These are phyloP conservation scores for Bombycilla garrulus DNA, from an alignment of 2,113 vertebrate genomes.

Conservation along the genomic window DNA sequence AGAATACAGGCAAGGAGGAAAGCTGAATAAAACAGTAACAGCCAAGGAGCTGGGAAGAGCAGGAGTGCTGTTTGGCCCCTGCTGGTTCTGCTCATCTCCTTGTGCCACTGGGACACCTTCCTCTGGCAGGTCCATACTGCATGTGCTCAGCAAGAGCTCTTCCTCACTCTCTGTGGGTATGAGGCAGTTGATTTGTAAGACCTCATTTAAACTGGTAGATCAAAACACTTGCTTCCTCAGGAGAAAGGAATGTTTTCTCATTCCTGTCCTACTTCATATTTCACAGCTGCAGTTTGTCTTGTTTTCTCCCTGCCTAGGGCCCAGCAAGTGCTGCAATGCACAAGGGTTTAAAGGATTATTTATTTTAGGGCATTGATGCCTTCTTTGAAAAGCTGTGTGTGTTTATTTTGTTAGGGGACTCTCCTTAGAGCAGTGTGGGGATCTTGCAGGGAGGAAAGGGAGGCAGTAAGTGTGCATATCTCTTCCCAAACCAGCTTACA, in stretches of 20 bases:
- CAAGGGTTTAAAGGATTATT: slow-evolving; percentile 24
- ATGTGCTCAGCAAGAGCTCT: neutral
- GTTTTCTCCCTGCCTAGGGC: slow-evolving; percentile 32
- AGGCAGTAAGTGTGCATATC: neutral
- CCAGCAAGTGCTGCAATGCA: slow-evolving; percentile 30
- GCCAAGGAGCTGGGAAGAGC: neutral
- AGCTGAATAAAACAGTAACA: neutral
- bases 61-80: neutral
- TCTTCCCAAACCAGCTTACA: neutral
- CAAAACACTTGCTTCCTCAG: slow-evolving; percentile 22
- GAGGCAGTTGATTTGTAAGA: neutral
- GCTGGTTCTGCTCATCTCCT: neutral
- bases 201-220: slow-evolving; percentile 10
- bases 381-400: neutral
- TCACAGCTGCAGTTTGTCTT: slow-evolving; percentile 51
- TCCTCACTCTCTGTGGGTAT: neutral
- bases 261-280: slow-evolving; percentile 50
- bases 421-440: neutral
- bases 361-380: slow-evolving; percentile 24
- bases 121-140: accelerated
- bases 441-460: neutral
- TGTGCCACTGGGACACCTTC: neutral
- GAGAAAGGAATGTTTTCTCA: slow-evolving; percentile 60
- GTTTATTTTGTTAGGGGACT: neutral
- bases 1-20: neutral